These are phyloP conservation scores for Adineta ricciae DNA, from an alignment of 2,888 invertebrate genomes.

Conservation along the genomic window DNA sequence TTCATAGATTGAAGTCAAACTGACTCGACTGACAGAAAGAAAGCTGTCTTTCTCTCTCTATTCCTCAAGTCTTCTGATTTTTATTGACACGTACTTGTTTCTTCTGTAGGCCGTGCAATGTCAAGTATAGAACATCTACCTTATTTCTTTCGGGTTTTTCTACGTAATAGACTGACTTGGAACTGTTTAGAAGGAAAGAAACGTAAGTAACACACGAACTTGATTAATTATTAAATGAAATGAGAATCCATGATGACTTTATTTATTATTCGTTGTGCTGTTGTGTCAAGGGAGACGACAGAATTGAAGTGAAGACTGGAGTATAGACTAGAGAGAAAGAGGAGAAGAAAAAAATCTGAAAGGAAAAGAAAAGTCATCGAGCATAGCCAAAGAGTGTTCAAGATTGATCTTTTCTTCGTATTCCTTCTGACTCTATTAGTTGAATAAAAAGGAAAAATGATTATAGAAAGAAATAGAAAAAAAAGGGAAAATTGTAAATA, in stretches of 20 bases:
- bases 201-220: neutral
- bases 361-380: neutral
- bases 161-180: neutral
- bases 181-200: neutral
- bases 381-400: neutral
- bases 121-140: neutral
- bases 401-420: constrained; percentile 12
- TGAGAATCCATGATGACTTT: neutral
- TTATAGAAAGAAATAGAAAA: neutral
- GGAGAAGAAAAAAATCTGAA: too few relatives aligned
- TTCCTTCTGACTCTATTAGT: neutral
- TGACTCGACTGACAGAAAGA: neutral
- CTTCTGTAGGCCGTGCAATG: neutral
- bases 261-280: neutral
- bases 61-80: neutral
- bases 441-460: neutral
- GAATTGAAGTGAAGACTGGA: neutral
- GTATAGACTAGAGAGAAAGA: neutral
- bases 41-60: too few relatives aligned
- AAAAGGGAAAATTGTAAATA: neutral
- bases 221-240: neutral
- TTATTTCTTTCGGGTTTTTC: neutral
- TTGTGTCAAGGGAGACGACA: neutral
- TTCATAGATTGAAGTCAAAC: neutral
- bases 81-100: neutral